phyloP scores from a whole-genome alignment of 64 coral and sea anemone genomes.

The Anthopleura sola region DNA sequence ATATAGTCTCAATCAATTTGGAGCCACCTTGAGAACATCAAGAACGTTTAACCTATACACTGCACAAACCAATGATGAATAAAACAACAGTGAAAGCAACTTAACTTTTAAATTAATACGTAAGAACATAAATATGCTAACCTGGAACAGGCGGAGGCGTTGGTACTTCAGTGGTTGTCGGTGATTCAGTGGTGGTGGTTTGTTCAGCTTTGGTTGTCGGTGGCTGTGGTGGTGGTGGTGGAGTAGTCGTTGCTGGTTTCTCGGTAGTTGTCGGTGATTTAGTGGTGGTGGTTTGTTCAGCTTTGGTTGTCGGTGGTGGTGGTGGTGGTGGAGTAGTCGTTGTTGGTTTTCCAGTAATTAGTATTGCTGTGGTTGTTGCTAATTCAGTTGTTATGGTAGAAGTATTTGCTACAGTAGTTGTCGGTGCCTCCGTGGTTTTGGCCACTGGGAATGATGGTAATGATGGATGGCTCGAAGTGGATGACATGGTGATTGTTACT shows the following conservation, averaged over 20 bases:
- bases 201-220: too few species aligned
- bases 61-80: not conserved
- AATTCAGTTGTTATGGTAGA: not conserved
- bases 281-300: not conserved
- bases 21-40: too few species aligned
- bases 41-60: too few species aligned
- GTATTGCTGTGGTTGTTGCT: not conserved
- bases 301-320: not conserved
- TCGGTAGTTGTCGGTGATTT: not conserved
- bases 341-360: not conserved
- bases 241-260: not conserved
- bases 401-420: not conserved
- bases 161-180: too few species aligned
- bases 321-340: not conserved
- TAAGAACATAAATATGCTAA: conserved; percentile 9
- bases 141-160: not conserved
- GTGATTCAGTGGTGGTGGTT: not conserved
- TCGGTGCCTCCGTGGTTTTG: not conserved
- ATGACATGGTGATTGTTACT: not conserved
- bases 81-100: not conserved
- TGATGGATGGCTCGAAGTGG: not conserved
- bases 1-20: too few species aligned
- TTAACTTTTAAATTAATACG: not conserved
- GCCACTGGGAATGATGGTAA: not conserved
- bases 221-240: too few species aligned